Conservation (phyloP, 2,113 vertebrate genomes). For the Microcebus ravelobensis region DNA sequence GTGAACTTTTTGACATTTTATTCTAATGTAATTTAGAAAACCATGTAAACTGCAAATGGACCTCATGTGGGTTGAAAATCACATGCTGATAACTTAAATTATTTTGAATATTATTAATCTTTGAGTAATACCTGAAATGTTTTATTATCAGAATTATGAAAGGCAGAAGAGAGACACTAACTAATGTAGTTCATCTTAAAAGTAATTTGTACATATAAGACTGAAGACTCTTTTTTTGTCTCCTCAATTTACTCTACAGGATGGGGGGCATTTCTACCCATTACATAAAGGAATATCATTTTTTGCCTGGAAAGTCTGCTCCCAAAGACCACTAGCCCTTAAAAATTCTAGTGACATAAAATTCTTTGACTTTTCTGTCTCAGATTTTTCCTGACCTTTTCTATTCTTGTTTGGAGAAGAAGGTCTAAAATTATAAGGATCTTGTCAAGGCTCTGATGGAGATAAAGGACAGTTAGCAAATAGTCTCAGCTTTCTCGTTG, state of each 20-base stretch:
- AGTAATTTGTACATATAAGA: slow-evolving; percentile 28
- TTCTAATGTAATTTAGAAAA: slow-evolving; percentile 78
- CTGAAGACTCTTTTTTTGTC: neutral
- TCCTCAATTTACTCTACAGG: neutral
- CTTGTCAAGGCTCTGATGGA: neutral
- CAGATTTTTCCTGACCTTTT: neutral
- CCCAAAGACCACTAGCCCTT: neutral
- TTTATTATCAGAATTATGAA: slow-evolving; percentile 53
- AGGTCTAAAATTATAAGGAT: neutral
- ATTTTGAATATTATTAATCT: slow-evolving; percentile 70
- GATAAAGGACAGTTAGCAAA: neutral
- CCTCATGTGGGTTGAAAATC: slow-evolving; percentile 61
- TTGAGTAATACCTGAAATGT: slow-evolving; percentile 50
- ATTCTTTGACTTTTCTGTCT: neutral
- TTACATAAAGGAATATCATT: neutral
- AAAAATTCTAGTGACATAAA: neutral
- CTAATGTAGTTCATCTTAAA: slow-evolving; percentile 12
- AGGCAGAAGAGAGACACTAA: neutral
- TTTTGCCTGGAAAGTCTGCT: neutral
- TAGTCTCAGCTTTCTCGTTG: neutral
- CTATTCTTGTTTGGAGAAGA: slow-evolving; percentile 28
- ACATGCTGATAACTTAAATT: slow-evolving; percentile 63
- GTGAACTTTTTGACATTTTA: slow-evolving; percentile 74
- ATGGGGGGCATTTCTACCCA: neutral
- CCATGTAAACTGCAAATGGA: slow-evolving; percentile 69